These are phyloP conservation scores for Phortica magna DNA, from an alignment of 2,888 invertebrate species.

Conservation along the genomic window DNA sequence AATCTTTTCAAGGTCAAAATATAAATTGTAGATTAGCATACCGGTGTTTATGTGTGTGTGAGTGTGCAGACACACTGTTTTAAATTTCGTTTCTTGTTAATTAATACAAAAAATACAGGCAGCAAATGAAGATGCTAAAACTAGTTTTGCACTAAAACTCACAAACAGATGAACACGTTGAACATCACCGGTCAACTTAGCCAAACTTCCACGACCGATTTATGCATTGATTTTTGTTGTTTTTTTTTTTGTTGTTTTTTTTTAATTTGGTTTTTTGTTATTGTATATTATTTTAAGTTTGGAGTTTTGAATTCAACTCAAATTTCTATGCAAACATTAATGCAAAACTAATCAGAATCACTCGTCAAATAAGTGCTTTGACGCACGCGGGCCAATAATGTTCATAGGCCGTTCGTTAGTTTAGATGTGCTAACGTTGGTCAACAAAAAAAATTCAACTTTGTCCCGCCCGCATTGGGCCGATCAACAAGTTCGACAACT, in stretches of 20 bases:
- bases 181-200: too few species aligned
- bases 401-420: background rate
- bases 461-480: background rate
- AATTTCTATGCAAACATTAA: slow-evolving; percentile 10
- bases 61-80: too few species aligned
- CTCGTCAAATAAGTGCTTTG: background rate
- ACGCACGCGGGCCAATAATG: background rate
- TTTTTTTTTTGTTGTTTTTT: too few species aligned
- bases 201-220: too few species aligned
- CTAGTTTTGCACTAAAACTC: background rate
- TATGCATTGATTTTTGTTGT: too few species aligned
- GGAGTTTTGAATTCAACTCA: background rate
- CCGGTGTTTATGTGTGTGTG: background rate
- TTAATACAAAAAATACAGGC: slow-evolving; percentile 8
- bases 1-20: background rate
- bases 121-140: background rate
- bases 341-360: background rate
- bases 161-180: too few species aligned
- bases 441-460: background rate
- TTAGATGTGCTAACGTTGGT: background rate
- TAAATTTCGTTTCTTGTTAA: background rate
- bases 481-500: background rate
- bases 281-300: background rate
- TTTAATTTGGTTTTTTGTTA: too few species aligned
- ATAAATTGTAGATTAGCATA: background rate